Conservation (phyloP, 1,140 invertebrate genomes). For the Notospermus geniculatus region DNA sequence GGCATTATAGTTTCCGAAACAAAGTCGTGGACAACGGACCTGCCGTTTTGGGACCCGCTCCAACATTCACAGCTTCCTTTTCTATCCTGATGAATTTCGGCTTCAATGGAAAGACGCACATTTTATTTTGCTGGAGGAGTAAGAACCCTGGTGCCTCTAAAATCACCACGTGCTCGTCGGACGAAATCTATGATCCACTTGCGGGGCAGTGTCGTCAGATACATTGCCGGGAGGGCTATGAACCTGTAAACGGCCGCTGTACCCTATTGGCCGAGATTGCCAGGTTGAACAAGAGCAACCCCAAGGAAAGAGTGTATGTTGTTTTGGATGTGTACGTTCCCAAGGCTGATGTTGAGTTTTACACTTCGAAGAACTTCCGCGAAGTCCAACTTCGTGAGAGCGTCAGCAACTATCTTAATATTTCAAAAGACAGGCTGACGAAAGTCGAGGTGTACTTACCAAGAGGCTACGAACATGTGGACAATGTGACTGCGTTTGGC, state of each 20-base stretch:
- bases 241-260: conserved; percentile 2
- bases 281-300: neutral
- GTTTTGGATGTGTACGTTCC: too few species aligned
- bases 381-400: neutral
- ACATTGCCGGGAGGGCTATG: neutral
- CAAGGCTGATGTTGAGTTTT: neutral
- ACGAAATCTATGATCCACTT: conserved; percentile 7
- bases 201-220: neutral
- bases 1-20: neutral
- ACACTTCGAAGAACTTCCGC: neutral
- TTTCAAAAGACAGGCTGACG: neutral
- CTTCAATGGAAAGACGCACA: conserved; percentile 44
- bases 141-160: conserved; percentile 15
- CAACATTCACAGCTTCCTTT: conserved; percentile 51
- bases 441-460: neutral
- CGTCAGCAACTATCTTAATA: conserved; percentile 1
- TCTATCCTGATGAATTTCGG: conserved; percentile 56
- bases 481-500: neutral
- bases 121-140: conserved; percentile 59
- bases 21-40: neutral
- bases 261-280: neutral
- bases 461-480: too few species aligned
- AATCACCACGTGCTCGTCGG: neutral
- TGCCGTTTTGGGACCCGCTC: neutral
- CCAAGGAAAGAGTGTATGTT: neutral